Evolutionary conservation across 2,888 invertebrate genomes (phyloP), one percentile per base, ranked within the genome.

Genomic region (Dilophus febrilis): DNA sequence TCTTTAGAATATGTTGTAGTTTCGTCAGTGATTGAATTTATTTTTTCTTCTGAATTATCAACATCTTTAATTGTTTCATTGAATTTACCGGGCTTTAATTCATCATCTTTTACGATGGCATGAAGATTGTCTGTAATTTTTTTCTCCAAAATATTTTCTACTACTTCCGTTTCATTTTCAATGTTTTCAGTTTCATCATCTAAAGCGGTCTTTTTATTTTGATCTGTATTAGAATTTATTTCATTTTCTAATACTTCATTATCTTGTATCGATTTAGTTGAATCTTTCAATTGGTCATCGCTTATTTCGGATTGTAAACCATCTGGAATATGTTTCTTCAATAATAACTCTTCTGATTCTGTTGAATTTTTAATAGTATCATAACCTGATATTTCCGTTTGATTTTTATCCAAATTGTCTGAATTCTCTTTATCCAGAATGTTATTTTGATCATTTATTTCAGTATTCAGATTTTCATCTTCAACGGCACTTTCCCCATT

Each of bases 121-220:
- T 35, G n/a, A n/a, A n/a, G n/a, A n/a, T n/a, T n/a, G n/a, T n/a
- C n/a, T 35, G 34, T 35, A 35, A 19, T 35, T 10, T 3, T 30
- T 8, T 30, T 35, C 22, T 35, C 34, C 2, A 22, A 22, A 10
- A 12, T 37, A 27, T 28, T n/a, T 19, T 35, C 27, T 14, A 14
- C 37, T 27, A 17, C 28, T 29, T 10, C 28, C 4, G 19, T 18
- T 13, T 18, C 16, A 34, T 14, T 34, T 7, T 8, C 34, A 18
- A 5, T 37, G 27, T 14, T 12, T 28, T 6, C 11, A 12, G 28
- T 28, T 29, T 12, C 10, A 22, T 36, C 26, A 29, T 22, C 5
- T 34, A 34, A 16, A 12, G 6, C 11, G 4, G 5, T 13, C 35
- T 28, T 13, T 4, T 19, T 19, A 6, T 12, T 19, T 5, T 3